A percentile compares a stretch with the other conserved stretches of the same genome.
Conservation (phyloP, 2,888 invertebrate species). For the Anarsia innoxiella region DNA sequence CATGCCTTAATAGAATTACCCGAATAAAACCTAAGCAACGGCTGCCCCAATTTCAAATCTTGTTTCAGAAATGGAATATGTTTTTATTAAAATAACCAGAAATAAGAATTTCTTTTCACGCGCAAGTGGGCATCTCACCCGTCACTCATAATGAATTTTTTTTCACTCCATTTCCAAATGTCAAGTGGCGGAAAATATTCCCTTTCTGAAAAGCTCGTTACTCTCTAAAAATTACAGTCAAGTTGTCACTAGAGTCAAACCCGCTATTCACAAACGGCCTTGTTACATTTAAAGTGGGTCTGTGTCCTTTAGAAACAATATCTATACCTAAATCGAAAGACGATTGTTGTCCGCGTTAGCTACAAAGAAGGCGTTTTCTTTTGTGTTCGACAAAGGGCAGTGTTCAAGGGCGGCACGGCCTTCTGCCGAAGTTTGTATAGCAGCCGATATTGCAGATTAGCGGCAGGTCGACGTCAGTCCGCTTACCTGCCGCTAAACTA, state of each 20-base stretch:
- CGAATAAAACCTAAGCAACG: too few relatives aligned
- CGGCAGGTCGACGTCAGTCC: conserved; percentile 18
- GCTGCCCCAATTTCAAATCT: too few relatives aligned
- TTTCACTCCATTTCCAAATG: too few relatives aligned
- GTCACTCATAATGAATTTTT: too few relatives aligned
- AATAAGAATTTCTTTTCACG: too few relatives aligned
- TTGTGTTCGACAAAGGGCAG: conserved; percentile 50
- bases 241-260: conserved; percentile 5
- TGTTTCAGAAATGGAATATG: background rate
- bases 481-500: conserved; percentile 14
- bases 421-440: conserved; percentile 32
- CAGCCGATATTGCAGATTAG: conserved; percentile 51
- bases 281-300: conserved; percentile 26
- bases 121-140: too few relatives aligned
- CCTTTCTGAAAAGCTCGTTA: background rate
- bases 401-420: conserved; percentile 47
- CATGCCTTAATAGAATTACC: too few relatives aligned
- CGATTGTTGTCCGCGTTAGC: conserved; percentile 30
- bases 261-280: conserved; percentile 20
- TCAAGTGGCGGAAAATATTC: too few relatives aligned
- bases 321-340: conserved; percentile 22
- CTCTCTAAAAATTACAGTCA: conserved; percentile 2
- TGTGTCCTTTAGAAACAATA: conserved; percentile 27
- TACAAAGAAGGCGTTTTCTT: conserved; percentile 53
- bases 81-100: too few relatives aligned